Percentiles rank a stretch among this genome's conserved stretches.
Conservation (phyloP, 2,797 vertebrate species). For the Leucoraja ocellata region DNA sequence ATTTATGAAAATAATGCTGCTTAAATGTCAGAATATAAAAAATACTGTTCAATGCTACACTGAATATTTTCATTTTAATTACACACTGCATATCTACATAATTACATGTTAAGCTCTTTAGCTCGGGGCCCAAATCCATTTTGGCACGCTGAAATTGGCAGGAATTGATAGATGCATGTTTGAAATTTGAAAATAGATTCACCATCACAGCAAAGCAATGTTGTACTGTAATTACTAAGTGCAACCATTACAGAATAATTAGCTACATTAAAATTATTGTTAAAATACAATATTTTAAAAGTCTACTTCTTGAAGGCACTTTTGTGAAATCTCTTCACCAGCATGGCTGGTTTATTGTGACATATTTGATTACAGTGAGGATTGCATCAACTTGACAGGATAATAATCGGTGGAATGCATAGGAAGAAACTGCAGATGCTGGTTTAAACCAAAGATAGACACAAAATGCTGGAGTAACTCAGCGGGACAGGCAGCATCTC, state of each 20-base stretch:
- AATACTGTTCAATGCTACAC: neutral
- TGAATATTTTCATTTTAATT: neutral
- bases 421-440: no score
- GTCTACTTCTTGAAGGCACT: neutral
- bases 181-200: neutral
- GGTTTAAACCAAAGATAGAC: no score
- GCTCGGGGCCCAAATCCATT: neutral
- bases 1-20: neutral
- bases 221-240: no score
- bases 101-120: neutral
- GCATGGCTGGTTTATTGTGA: neutral
- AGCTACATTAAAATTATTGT: no score
- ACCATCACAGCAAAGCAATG: neutral
- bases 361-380: neutral
- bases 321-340: neutral
- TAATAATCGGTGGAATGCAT: neutral
- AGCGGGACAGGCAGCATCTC: no score
- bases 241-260: no score
- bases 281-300: no score
- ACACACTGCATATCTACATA: neutral
- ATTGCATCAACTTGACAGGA: neutral
- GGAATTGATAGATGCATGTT: neutral
- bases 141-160: no score
- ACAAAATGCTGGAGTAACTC: no score
- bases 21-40: neutral